Conservation (phyloP, 2,888 invertebrate genomes). For the Pyrgus malvae region DNA sequence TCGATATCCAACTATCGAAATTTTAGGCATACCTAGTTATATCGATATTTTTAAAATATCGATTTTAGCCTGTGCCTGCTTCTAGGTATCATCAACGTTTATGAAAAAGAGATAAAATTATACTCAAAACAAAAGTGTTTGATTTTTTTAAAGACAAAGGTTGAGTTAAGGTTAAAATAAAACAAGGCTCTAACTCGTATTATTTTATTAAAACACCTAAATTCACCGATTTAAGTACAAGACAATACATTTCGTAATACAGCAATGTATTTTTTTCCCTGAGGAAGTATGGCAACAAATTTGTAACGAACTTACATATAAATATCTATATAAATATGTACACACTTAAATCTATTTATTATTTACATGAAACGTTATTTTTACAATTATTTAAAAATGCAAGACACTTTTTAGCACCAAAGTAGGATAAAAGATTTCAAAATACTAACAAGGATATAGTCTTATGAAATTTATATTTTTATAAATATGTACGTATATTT, state of each 20-base stretch:
- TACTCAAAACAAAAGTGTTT: too few species aligned
- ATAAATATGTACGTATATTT: too few species aligned
- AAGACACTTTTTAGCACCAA: constrained; percentile 30
- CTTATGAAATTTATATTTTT: neutral
- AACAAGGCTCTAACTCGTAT: constrained; percentile 8
- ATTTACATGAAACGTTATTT: constrained; percentile 58
- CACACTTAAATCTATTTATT: constrained; percentile 38
- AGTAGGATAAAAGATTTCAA: neutral
- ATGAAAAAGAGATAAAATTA: too few species aligned
- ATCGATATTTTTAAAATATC: too few species aligned
- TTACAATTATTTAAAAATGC: constrained; percentile 40
- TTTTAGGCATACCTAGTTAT: too few species aligned
- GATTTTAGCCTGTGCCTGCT: too few species aligned
- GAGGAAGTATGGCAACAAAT: constrained; percentile 56
- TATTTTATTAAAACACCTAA: constrained; percentile 68
- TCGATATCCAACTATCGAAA: too few species aligned
- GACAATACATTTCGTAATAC: constrained; percentile 34
- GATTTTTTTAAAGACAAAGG: too few species aligned
- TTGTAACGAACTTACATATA: constrained; percentile 38
- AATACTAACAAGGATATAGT: neutral
- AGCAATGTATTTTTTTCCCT: constrained; percentile 37
- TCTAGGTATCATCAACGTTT: too few species aligned
- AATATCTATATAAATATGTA: constrained; percentile 51
- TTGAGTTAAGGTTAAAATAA: too few species aligned
- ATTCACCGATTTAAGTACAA: constrained; percentile 73